Evolutionary conservation across 2,113 vertebrate species (phyloP).

Genomic region (Gopherus flavomarginatus): DNA sequence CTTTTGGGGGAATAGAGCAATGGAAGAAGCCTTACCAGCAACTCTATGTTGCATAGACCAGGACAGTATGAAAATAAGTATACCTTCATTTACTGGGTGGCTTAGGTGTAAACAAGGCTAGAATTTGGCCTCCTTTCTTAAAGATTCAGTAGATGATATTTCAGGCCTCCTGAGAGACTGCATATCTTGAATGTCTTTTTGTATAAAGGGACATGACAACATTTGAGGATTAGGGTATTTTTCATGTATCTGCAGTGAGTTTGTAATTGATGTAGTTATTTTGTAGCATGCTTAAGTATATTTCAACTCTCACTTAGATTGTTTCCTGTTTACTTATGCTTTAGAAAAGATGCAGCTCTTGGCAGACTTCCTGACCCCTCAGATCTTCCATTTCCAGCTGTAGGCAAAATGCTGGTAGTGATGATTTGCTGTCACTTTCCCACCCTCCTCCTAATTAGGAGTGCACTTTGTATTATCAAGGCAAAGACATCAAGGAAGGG

Average conservation of each 20-base stretch:
- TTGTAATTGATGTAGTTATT: neutral
- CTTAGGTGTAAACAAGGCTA: constrained; percentile 10
- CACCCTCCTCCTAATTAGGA: neutral
- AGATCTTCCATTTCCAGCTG: neutral
- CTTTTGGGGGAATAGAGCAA: fast-evolving
- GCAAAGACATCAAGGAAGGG: neutral
- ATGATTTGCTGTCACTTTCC: neutral
- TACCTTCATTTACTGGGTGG: constrained; percentile 8
- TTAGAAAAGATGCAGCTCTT: neutral
- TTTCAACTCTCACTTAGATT: neutral
- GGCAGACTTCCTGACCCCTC: neutral
- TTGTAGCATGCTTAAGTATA: neutral
- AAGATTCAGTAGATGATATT: neutral
- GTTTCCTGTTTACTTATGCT: fast-evolving
- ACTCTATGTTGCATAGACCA: neutral
- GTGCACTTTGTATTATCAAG: neutral
- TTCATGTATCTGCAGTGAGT: neutral
- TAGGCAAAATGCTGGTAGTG: neutral
- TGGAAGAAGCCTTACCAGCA: neutral
- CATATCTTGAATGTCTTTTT: neutral
- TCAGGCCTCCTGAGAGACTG: neutral
- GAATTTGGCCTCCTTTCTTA: constrained; percentile 5
- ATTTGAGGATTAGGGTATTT: fast-evolving
- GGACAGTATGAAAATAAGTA: neutral
- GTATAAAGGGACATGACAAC: neutral